Evolutionary conservation across 2,113 vertebrate species (phyloP), one percentile per base, ranked within the genome.

Genomic region (Micronycteris hirsuta): DNA sequence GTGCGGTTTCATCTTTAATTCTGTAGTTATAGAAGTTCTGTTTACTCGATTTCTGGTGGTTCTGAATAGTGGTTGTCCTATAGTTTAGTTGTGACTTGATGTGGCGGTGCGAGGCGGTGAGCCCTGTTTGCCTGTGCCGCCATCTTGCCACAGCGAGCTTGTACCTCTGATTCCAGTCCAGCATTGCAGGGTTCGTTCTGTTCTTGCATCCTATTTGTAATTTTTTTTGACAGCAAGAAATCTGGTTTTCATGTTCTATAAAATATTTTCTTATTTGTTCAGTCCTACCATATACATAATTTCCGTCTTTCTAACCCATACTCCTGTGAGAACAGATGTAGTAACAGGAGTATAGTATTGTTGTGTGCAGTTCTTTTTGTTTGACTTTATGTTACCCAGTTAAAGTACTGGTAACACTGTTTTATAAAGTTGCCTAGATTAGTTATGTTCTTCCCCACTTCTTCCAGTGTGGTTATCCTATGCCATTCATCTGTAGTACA

Each of bases 241-340:
- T 61, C 11, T 87, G 56, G 16, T 24, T 94, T 43, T 76, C 0
- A 1, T 63, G 17, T 85, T 93, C 58, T 82, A 54, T 10, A n/a
- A 89, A 94, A 68, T 85, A 49, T 65, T 73, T 84, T 16, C 31
- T 80, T 76, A 41, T 87, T 92, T 91, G 15, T 81, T 95, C 77
- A 85, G 0, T 82, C 33, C 58, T 94, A n/a, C 28, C 85, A 45
- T 84, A 77, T 7, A 85, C 52, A 77, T 73, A 68, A 65, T 87
- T 71, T 84, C 67, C 70, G 22, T 11, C 84, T 84, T 92, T 87
- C 76, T 93, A 76, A 96, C 45, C 20, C 47, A 49, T 47, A 86
- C 2, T 20, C 26, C 38, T 65, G 2, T 86, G 74, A 89, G 54
- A 87, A 86, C 20, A 77, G 61, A 36, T 58, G 28, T 85, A 52